Base-by-base conservation (phyloP, 1,140 invertebrate genomes). In the Lasioglossum albipes region DNA sequence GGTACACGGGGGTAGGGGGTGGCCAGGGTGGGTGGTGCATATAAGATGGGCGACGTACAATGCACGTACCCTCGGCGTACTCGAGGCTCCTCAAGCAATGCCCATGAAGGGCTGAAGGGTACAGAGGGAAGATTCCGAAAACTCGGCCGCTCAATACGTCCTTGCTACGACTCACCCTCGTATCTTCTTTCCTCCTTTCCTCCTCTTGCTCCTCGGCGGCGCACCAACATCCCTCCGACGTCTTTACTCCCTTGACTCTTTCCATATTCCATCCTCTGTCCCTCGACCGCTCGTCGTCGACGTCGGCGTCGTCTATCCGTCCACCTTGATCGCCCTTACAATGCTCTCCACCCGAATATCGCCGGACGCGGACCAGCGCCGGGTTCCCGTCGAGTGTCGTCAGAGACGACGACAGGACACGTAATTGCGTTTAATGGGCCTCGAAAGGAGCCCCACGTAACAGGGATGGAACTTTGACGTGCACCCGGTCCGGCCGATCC, bases 31-130 rank as follows among this genome's bases (percentile, higher is more conserved):
- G 88, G 82, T 87, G 89, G 87, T 90, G 89, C 90, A 91, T 91
- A 91, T 91, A 91, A 91, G 90, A 91, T 91, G 90, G 89, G 85
- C 79, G 78, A 85, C 85, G 88, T 90, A 90, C 89, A 91, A 91
- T 91, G 89, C 88, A 91, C 86, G 88, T 89, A 90, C 89, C 89
- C 89, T 87, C 89, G 84, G 71, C 80, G 82, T 82, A 90, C 90
- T 90, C 89, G 84, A 90, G 84, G 82, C 88, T 90, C 85, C 90
- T 91, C 89, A 90, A 91, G 89, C 84, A 89, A 89, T 89, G 86
- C 73, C 77, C 84, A 81, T 73, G 81, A 83, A 81, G 88, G 83
- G 77, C 82, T 52, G 75, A 72, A 79, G 84, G 81, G 57, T 64
- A 87, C 81, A 67, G 84, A 84, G 87, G 87, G 82, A 90, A 89